Percentiles rank a stretch among this genome's conserved stretches.
Conservation (phyloP, 2,797 vertebrate genomes). For the Protosalanx chinensis region DNA sequence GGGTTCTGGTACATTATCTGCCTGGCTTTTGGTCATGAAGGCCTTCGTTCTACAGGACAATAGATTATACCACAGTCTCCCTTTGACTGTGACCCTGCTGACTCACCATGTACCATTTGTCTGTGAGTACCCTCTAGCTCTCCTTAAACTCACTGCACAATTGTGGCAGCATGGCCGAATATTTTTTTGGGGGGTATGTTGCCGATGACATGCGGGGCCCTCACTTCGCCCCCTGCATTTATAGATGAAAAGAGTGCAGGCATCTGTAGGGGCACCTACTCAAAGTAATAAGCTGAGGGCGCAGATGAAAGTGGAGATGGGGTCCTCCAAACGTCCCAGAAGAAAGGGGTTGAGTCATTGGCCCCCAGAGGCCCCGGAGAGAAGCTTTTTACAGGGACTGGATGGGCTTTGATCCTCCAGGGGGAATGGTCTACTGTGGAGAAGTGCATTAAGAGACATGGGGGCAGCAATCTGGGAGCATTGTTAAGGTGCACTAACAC, state of each 20-base stretch:
- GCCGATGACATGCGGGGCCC: conserved; percentile 21
- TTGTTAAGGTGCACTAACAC: conserved; percentile 37
- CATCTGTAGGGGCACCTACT: conserved; percentile 44
- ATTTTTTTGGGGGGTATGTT: conserved; percentile 3
- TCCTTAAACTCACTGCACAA: conserved; percentile 22
- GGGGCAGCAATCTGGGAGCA: conserved; percentile 22
- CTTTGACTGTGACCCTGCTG: no score
- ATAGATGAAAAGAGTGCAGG: conserved; percentile 44
- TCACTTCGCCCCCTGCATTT: conserved; percentile 32
- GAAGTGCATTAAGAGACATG: conserved; percentile 42
- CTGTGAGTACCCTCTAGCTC: conserved; percentile 11
- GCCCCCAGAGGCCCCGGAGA: conserved; percentile 36
- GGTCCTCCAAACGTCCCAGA: conserved; percentile 31
- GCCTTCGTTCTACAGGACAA: no score
- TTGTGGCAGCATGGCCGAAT: conserved; percentile 30
- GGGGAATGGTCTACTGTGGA: conserved; percentile 34
- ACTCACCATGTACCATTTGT: conserved; percentile 26
- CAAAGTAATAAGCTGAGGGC: conserved; percentile 48
- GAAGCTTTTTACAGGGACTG: conserved; percentile 45
- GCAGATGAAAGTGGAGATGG: conserved; percentile 55
- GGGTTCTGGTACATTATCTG: no score
- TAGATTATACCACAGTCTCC: no score
- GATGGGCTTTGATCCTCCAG: conserved; percentile 61
- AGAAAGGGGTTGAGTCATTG: conserved; percentile 45
- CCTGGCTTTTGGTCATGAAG: no score